phyloP scores from a whole-genome alignment of 2,797 vertebrate species.

The Oryzias dopingdopingensis region DNA sequence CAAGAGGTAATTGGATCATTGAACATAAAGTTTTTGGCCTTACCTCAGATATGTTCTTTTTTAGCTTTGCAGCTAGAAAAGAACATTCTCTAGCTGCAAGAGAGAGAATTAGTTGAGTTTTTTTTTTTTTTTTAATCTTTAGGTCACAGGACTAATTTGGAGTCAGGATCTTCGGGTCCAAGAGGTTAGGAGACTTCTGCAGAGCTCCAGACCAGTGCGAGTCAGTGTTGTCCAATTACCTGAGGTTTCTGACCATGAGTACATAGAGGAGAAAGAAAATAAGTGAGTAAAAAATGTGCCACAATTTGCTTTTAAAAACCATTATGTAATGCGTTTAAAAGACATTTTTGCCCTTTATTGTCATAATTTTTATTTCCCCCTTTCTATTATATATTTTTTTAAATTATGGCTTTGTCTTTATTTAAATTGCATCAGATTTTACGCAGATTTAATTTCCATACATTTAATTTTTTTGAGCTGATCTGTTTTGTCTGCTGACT shows the following conservation, averaged over 20 bases:
- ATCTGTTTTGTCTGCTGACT: background rate
- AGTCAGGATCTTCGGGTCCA: conserved; percentile 92
- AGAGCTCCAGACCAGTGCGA: conserved; percentile 91
- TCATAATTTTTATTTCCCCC: background rate
- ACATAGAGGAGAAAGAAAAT: conserved; percentile 98
- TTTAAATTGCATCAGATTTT: background rate
- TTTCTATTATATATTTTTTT: no score
- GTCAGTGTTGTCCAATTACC: conserved; percentile 94
- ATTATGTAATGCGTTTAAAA: background rate
- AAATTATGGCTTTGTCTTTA: background rate
- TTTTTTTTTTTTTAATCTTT: background rate
- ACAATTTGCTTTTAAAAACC: background rate
- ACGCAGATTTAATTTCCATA: background rate
- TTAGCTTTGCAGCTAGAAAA: background rate
- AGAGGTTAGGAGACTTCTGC: conserved; percentile 92
- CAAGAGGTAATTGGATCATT: conserved; percentile 82
- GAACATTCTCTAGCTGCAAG: no score
- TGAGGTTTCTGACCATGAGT: conserved; percentile 96
- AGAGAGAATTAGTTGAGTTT: background rate
- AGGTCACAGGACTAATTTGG: conserved; percentile 93
- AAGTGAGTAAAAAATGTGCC: conserved; percentile 73
- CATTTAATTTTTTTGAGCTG: background rate
- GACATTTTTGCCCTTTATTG: background rate
- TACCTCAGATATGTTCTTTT: background rate
- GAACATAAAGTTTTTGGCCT: background rate